A percentile compares a stretch with the other conserved stretches of the same genome.
These are phyloP conservation scores for Lindbergichthys nudifrons DNA, from an alignment of 2,797 vertebrate species.

Conservation along the genomic window DNA sequence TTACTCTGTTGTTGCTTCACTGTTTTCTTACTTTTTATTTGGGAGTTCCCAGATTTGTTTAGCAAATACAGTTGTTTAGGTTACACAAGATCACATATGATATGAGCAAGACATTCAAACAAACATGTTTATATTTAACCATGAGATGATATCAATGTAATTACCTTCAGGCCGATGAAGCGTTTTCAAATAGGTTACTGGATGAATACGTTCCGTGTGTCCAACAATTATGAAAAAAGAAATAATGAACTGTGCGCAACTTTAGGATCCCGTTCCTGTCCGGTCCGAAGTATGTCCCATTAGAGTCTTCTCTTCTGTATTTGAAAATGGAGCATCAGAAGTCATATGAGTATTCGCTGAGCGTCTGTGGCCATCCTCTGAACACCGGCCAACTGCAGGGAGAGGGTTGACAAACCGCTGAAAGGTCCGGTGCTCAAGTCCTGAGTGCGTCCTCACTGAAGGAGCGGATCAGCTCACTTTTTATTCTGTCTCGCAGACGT, in stretches of 20 bases:
- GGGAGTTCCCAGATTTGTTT: neutral
- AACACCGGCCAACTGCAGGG: conserved; percentile 63
- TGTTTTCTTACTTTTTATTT: neutral
- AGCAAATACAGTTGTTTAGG: neutral
- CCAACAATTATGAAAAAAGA: conserved; percentile 22
- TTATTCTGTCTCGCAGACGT: conserved; percentile 83
- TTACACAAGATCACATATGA: neutral
- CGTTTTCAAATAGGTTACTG: neutral
- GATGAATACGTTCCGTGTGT: conserved; percentile 21
- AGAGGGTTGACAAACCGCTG: conserved; percentile 68
- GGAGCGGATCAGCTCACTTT: conserved; percentile 72
- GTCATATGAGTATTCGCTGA: conserved; percentile 74
- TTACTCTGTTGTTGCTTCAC: neutral
- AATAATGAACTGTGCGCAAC: conserved; percentile 27
- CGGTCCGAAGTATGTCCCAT: conserved; percentile 46
- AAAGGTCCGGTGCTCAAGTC: conserved; percentile 70
- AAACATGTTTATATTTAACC: neutral
- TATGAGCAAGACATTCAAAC: neutral
- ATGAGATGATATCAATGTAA: neutral
- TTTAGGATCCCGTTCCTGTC: conserved; percentile 35
- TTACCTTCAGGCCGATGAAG: conserved; percentile 45
- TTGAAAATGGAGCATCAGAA: conserved; percentile 42
- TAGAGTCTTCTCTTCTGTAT: conserved; percentile 53
- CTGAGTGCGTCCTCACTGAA: conserved; percentile 60
- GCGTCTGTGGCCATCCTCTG: conserved; percentile 69